phyloP scores from a whole-genome alignment of 2,888 invertebrate species.

The Carabus problematicus region DNA sequence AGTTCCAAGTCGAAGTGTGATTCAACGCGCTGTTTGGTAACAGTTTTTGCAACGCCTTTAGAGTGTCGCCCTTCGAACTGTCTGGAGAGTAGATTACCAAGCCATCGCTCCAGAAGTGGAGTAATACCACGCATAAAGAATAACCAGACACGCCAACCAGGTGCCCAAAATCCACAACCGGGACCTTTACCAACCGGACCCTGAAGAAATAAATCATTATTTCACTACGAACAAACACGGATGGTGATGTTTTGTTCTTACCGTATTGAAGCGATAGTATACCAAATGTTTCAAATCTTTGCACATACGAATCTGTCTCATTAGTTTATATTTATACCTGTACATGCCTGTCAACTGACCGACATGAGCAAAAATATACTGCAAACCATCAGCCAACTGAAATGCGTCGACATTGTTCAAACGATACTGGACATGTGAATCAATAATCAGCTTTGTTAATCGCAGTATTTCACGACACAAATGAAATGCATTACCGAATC shows the following conservation, averaged over 20 bases:
- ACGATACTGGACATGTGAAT: slow-evolving; percentile 99
- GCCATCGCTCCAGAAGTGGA: slow-evolving; percentile 96
- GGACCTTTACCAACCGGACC: slow-evolving; percentile 99
- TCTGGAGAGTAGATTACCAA: slow-evolving; percentile 97
- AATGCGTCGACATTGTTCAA: slow-evolving; percentile 99
- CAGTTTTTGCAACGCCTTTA: slow-evolving; percentile 99
- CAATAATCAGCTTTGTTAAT: slow-evolving; percentile 97
- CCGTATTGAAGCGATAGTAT: slow-evolving; percentile 98
- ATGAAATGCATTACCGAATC: slow-evolving; percentile 98
- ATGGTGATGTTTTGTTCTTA: too few species aligned
- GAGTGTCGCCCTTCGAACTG: slow-evolving; percentile 99
- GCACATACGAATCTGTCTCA: slow-evolving; percentile 99
- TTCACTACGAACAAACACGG: neutral
- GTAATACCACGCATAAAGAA: slow-evolving; percentile 99
- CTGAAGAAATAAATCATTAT: slow-evolving; percentile 58
- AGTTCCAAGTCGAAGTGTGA: slow-evolving; percentile 99
- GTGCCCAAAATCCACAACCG: slow-evolving; percentile 98
- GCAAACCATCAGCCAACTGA: slow-evolving; percentile 96
- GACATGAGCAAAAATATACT: slow-evolving; percentile 99
- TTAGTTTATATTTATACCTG: slow-evolving; percentile 97
- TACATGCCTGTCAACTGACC: slow-evolving; percentile 99
- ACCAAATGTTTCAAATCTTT: slow-evolving; percentile 99
- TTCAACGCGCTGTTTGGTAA: slow-evolving; percentile 99
- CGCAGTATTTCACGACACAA: slow-evolving; percentile 98
- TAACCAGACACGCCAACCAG: slow-evolving; percentile 99